phyloP scores from a whole-genome alignment of 1,140 invertebrate species.

The Macrotrachela quadricornifera region DNA sequence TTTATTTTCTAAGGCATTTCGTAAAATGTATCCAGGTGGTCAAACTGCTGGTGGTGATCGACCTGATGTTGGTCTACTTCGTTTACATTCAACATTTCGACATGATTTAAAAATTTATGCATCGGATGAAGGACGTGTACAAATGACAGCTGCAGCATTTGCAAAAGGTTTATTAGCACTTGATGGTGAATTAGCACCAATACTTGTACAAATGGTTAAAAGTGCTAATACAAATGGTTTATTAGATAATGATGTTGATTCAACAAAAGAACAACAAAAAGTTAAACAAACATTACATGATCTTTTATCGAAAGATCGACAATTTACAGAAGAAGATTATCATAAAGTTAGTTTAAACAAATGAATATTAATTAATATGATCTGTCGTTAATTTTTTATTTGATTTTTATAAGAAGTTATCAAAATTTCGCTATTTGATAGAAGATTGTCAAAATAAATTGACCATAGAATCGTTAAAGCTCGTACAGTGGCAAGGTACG shows the following conservation, averaged over 20 bases:
- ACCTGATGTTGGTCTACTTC: constrained; percentile 59
- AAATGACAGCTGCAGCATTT: constrained; percentile 98
- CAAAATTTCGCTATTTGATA: too few species aligned
- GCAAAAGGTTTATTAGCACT: constrained; percentile 86
- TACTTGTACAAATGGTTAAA: constrained; percentile 98
- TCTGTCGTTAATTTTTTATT: too few species aligned
- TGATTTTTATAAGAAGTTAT: too few species aligned
- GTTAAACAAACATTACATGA: constrained; percentile 2
- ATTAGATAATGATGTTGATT: constrained; percentile 82
- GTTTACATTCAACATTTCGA: constrained; percentile 87
- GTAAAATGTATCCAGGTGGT: constrained; percentile 80
- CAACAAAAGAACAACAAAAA: constrained; percentile 27
- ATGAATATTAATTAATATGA: too few species aligned
- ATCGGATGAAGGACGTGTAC: constrained; percentile 90
- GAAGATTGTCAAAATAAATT: too few species aligned
- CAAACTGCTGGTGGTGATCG: constrained; percentile 14
- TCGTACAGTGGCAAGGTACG: too few species aligned
- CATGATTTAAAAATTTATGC: constrained; percentile 99
- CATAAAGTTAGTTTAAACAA: not conserved
- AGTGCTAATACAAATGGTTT: constrained; percentile 94
- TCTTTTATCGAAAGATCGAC: constrained; percentile 1
- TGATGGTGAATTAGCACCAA: constrained; percentile 92
- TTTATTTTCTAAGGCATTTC: too few species aligned
- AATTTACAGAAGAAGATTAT: not conserved
- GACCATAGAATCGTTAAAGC: too few species aligned